Evolutionary conservation across 2,113 vertebrate species (phyloP).

Genomic region (Australoheros scitulus): DNA sequence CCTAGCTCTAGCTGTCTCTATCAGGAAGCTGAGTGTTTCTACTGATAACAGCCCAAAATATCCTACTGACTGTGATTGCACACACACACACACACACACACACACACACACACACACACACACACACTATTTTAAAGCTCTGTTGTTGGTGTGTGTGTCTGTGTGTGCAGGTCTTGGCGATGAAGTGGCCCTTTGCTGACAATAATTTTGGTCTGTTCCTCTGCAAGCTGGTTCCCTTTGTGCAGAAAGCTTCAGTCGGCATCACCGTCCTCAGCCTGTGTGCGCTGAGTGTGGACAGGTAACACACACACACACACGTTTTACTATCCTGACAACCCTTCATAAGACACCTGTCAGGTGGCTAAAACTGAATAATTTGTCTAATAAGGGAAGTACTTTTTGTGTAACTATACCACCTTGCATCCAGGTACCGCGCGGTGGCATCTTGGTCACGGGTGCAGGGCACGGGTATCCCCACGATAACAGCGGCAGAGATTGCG

Average conservation of each 20-base stretch:
- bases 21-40: slow-evolving; percentile 44
- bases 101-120: background rate
- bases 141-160: slow-evolving; percentile 9
- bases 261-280: slow-evolving; percentile 97
- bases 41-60: slow-evolving; percentile 63
- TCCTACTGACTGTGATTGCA: background rate
- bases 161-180: slow-evolving; percentile 83
- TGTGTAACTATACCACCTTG: background rate
- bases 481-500: slow-evolving; percentile 89
- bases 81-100: background rate
- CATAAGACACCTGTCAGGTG: background rate
- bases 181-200: slow-evolving; percentile 88
- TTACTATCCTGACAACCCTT: background rate
- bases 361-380: background rate
- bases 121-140: background rate
- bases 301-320: slow-evolving; percentile 20
- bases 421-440: slow-evolving; percentile 90
- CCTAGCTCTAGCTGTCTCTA: background rate
- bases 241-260: slow-evolving; percentile 95
- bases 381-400: accelerated
- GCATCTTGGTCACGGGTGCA: slow-evolving; percentile 94
- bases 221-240: slow-evolving; percentile 93
- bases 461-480: slow-evolving; percentile 87
- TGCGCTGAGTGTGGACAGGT: slow-evolving; percentile 96
- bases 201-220: slow-evolving; percentile 86